A percentile compares a stretch with the other conserved stretches of the same genome.
Conservation (phyloP, 2,113 vertebrate genomes). For the Poeciliopsis occidentalis region DNA sequence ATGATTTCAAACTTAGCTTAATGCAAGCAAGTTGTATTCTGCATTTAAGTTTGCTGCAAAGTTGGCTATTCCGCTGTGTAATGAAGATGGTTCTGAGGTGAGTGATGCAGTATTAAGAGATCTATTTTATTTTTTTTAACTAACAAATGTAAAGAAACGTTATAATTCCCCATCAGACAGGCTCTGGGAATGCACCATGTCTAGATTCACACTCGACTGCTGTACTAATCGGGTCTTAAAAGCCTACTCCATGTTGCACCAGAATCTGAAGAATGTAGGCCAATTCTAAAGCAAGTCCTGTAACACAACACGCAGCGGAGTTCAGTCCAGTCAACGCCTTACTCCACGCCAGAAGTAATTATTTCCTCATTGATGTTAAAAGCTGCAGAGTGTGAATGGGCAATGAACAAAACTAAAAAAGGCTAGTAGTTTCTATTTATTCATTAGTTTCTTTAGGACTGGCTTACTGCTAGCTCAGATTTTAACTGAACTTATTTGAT, state of each 20-base stretch:
- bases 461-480: background rate
- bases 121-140: background rate
- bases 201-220: conserved; percentile 70
- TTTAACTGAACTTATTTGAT: background rate
- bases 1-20: background rate
- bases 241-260: conserved; percentile 78
- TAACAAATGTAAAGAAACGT: conserved; percentile 59
- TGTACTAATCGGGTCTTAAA: conserved; percentile 81
- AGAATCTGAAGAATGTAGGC: conserved; percentile 84
- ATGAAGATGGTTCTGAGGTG: background rate
- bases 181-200: conserved; percentile 68
- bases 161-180: conserved; percentile 77
- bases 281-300: conserved; percentile 72
- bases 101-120: background rate
- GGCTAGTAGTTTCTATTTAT: background rate
- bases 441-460: background rate
- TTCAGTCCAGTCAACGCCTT: conserved; percentile 38
- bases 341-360: conserved; percentile 43
- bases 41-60: background rate
- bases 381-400: background rate
- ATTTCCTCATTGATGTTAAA: background rate
- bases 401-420: background rate
- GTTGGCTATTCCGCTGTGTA: background rate
- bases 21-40: background rate
- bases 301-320: conserved; percentile 55